These are phyloP conservation scores for Drymonia ruficornis DNA, from an alignment of 2,888 invertebrate species.

Conservation along the genomic window DNA sequence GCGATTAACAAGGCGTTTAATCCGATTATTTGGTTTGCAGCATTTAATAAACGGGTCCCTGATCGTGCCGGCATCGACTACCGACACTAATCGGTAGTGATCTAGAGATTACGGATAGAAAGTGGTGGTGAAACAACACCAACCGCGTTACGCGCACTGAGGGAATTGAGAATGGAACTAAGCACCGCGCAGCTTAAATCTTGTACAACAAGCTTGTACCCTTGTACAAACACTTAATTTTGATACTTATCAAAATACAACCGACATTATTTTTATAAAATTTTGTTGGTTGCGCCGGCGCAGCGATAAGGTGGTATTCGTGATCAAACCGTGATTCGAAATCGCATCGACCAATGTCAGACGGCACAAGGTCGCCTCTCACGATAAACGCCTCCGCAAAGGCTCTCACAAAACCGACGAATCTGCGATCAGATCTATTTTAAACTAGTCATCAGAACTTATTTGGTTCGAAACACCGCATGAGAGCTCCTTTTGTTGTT, in stretches of 20 bases:
- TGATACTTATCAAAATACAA: background rate
- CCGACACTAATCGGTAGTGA: conserved; percentile 65
- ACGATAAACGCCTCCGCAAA: conserved; percentile 64
- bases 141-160: conserved; percentile 77
- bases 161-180: conserved; percentile 62
- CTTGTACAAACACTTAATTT: no score
- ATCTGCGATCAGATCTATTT: conserved; percentile 48
- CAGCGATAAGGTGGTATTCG: conserved; percentile 50
- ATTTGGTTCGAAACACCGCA: conserved; percentile 46
- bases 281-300: conserved; percentile 43
- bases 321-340: conserved; percentile 63
- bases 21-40: conserved; percentile 63
- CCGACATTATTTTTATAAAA: background rate
- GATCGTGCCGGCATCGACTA: conserved; percentile 64
- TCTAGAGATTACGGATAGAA: conserved; percentile 77
- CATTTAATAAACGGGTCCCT: conserved; percentile 62
- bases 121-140: conserved; percentile 69
- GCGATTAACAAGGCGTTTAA: conserved; percentile 55
- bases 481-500: conserved; percentile 47
- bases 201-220: no score
- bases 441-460: conserved; percentile 43
- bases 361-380: conserved; percentile 73
- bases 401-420: conserved; percentile 43
- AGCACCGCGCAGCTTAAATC: no score
- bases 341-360: conserved; percentile 74